phyloP scores from a whole-genome alignment of 2,113 vertebrate species.

The Callocephalon fimbriatum region DNA sequence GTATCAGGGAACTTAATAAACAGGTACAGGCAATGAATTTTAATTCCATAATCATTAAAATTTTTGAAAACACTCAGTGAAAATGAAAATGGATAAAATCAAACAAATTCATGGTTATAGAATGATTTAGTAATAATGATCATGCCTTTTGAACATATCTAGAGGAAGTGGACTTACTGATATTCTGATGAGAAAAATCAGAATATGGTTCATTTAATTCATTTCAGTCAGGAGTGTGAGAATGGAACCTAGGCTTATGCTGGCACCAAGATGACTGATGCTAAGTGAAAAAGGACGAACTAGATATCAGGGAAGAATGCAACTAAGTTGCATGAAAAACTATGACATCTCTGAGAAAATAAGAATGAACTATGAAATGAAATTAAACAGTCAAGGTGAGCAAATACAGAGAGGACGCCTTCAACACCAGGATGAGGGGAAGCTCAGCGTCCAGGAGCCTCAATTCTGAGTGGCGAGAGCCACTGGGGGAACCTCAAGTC shows the following conservation, averaged over 20 bases:
- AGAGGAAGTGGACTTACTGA: neutral
- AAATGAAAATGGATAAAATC: neutral
- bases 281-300: neutral
- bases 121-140: neutral
- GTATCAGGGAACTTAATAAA: neutral
- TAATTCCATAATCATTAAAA: neutral
- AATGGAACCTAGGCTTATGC: neutral
- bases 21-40: neutral
- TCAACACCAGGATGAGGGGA: neutral
- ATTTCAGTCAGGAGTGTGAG: neutral
- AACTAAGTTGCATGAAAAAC: neutral
- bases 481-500: neutral
- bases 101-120: neutral
- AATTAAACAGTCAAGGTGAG: neutral
- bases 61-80: neutral
- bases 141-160: neutral
- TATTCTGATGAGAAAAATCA: neutral
- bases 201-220: neutral
- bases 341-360: neutral
- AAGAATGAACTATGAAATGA: constrained; percentile 22
- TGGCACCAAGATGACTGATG: neutral
- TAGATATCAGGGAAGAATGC: neutral
- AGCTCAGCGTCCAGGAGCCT: neutral
- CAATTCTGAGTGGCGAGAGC: neutral
- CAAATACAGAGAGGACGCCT: neutral